These are phyloP conservation scores for Sinodicranocentrus sp. DNA, from an alignment of 2,888 invertebrate species.

Conservation along the genomic window DNA sequence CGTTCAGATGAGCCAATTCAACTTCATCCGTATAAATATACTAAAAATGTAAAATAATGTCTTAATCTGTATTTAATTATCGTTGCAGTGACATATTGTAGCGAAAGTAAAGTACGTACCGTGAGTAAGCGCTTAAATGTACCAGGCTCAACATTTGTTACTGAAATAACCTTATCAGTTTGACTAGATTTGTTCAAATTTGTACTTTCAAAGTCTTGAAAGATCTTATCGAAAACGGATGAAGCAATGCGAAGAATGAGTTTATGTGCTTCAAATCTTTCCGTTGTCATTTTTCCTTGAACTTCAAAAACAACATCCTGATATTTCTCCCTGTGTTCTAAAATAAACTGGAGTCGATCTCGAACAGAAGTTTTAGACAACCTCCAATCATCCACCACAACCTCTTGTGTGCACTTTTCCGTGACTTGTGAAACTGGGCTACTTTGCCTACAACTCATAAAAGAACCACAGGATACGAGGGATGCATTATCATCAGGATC, in stretches of 20 bases:
- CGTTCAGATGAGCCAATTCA: background rate
- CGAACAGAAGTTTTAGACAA: background rate
- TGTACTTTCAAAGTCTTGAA: background rate
- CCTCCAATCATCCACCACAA: slow-evolving; percentile 32
- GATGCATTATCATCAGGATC: background rate
- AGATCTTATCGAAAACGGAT: slow-evolving; percentile 42
- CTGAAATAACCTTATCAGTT: background rate
- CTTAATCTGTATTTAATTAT: too few species aligned
- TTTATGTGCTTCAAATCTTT: slow-evolving; percentile 51
- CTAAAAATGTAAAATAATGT: slow-evolving; percentile 27
- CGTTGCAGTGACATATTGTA: background rate
- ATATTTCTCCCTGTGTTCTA: slow-evolving; percentile 32
- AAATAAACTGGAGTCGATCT: slow-evolving; percentile 29
- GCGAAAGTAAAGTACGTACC: slow-evolving; percentile 31
- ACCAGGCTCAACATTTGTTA: slow-evolving; percentile 39
- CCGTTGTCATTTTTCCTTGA: slow-evolving; percentile 5
- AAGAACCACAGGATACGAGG: background rate
- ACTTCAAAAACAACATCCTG: slow-evolving; percentile 59
- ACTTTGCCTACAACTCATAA: background rate
- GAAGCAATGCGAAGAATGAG: slow-evolving; percentile 58
- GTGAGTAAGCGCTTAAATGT: slow-evolving; percentile 43
- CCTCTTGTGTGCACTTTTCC: too few species aligned
- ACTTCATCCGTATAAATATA: slow-evolving; percentile 62
- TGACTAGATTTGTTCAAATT: background rate
- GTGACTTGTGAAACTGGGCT: background rate